Evolutionary conservation across 2,888 invertebrate species (phyloP).

Genomic region (Carabus problematicus): DNA sequence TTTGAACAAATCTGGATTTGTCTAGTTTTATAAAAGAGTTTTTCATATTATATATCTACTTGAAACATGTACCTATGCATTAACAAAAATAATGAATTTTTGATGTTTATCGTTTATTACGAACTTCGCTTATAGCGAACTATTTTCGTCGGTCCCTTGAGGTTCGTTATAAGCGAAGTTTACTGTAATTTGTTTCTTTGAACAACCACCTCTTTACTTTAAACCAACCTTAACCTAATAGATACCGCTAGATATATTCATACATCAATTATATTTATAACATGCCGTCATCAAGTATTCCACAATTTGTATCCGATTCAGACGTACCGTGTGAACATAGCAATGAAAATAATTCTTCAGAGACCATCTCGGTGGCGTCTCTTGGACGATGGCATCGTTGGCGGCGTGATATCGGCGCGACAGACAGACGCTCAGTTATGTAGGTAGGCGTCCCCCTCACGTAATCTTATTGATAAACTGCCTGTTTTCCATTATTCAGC

Average conservation of each 20-base stretch:
- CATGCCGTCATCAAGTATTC: neutral
- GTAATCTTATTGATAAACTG: constrained; percentile 31
- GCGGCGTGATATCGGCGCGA: constrained; percentile 22
- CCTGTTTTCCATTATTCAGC: constrained; percentile 31
- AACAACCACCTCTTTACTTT: too few species aligned
- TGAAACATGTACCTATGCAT: too few species aligned
- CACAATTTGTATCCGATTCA: neutral
- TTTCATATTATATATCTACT: too few species aligned
- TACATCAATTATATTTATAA: neutral
- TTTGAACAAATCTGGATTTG: too few species aligned
- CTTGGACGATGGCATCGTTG: constrained; percentile 7
- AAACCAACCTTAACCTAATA: constrained; percentile 4
- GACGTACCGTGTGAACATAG: neutral
- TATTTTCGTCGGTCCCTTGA: too few species aligned
- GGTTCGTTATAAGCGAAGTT: too few species aligned
- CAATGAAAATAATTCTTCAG: neutral
- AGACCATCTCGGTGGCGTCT: constrained; percentile 16
- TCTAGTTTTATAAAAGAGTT: too few species aligned
- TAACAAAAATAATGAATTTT: too few species aligned
- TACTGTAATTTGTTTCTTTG: too few species aligned
- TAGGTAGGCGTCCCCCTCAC: neutral
- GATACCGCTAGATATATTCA: constrained; percentile 10
- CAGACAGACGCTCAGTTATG: constrained; percentile 11
- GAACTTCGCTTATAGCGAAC: too few species aligned
- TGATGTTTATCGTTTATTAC: too few species aligned